These are phyloP conservation scores for Malurus elegans DNA, from an alignment of 2,113 vertebrate species.

Conservation along the genomic window DNA sequence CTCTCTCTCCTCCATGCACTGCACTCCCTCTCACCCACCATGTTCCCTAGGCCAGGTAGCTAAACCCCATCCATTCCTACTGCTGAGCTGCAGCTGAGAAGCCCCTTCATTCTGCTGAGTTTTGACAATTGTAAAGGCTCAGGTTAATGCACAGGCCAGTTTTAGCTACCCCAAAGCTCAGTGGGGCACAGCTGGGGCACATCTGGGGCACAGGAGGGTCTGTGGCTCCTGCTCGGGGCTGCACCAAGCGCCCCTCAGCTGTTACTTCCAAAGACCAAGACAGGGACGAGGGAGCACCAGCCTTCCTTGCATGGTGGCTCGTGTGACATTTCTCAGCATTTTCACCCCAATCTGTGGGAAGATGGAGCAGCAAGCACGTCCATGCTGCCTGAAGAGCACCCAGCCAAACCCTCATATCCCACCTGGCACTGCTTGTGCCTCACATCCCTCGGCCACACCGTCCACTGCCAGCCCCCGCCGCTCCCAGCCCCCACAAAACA, in stretches of 20 bases:
- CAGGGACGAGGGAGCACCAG: neutral
- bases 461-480: rapidly evolving
- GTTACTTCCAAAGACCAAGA: rapidly evolving
- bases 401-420: neutral
- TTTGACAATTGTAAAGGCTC: neutral
- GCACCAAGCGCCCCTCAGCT: neutral
- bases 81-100: neutral
- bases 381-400: neutral
- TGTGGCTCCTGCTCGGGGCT: neutral
- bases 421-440: neutral
- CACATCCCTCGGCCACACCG: rapidly evolving
- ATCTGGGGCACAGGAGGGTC: neutral
- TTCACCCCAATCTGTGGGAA: neutral
- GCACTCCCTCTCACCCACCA: neutral
- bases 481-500: neutral
- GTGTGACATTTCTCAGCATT: neutral
- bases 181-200: neutral
- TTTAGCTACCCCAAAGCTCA: neutral
- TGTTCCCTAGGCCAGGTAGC: neutral
- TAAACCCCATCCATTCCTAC: neutral
- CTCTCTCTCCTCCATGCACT: neutral
- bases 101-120: neutral
- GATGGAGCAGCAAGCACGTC: neutral
- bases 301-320: neutral
- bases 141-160: neutral